Evolutionary conservation across 2,113 vertebrate genomes (phyloP).

Genomic region (Probosciger aterrimus): DNA sequence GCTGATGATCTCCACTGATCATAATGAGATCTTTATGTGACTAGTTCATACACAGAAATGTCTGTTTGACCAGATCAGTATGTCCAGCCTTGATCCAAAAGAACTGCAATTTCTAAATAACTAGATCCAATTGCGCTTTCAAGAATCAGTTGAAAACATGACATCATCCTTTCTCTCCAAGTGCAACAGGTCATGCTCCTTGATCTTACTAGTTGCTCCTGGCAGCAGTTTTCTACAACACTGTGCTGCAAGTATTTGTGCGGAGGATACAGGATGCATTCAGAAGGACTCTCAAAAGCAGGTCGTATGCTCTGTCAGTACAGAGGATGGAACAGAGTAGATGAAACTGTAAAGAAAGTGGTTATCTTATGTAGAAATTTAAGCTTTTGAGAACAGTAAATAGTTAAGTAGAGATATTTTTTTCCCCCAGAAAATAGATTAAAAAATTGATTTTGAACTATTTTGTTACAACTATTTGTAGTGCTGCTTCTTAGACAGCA

Average conservation of each 20-base stretch:
- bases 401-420: not conserved
- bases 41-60: not conserved
- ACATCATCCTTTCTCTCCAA: not conserved
- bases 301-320: not conserved
- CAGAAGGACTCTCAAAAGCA: not conserved
- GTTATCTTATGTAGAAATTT: not conserved
- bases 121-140: not conserved
- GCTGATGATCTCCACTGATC: not conserved
- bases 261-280: not conserved
- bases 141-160: not conserved
- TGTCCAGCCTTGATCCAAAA: not conserved
- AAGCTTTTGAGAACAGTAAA: not conserved
- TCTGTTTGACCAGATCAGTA: not conserved
- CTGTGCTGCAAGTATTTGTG: fast-evolving
- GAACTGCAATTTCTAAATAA: not conserved
- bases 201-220: not conserved
- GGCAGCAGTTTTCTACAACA: not conserved
- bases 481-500: not conserved
- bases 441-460: not conserved
- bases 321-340: not conserved
- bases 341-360: not conserved
- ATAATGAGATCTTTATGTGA: not conserved
- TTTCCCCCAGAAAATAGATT: not conserved
- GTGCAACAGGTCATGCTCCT: not conserved
- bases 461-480: not conserved